Percentiles rank a stretch among this genome's conserved stretches.
phyloP scores from a whole-genome alignment of 2,888 invertebrate species.

The Drosophila sordidapex region DNA sequence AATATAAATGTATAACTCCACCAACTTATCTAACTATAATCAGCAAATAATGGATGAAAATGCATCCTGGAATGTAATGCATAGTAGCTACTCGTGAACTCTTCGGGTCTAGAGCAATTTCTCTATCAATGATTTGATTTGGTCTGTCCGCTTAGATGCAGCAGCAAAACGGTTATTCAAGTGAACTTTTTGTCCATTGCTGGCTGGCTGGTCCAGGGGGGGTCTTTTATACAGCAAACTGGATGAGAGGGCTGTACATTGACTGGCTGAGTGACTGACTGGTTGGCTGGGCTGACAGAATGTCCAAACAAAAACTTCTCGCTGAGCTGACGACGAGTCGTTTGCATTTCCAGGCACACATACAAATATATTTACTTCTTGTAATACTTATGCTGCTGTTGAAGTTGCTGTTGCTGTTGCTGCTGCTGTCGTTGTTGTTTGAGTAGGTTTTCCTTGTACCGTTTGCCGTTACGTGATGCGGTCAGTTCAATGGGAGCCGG shows the following conservation, averaged over 20 bases:
- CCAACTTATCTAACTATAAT: neutral
- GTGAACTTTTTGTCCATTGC: conserved; percentile 31
- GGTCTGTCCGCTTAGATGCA: conserved; percentile 12
- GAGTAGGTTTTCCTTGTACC: conserved; percentile 50
- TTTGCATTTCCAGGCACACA: conserved; percentile 31
- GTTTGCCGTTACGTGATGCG: conserved; percentile 74
- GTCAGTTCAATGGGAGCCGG: conserved; percentile 60
- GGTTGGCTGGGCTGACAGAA: conserved; percentile 56
- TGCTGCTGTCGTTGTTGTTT: conserved; percentile 24
- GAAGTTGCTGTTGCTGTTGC: neutral
- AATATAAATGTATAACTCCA: neutral
- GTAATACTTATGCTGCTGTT: conserved; percentile 16
- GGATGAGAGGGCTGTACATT: conserved; percentile 52
- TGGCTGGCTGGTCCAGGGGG: conserved; percentile 46
- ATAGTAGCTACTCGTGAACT: neutral
- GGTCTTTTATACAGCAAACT: conserved; percentile 42
- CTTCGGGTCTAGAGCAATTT: neutral
- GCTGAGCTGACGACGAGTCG: conserved; percentile 34
- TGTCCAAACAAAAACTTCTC: conserved; percentile 59
- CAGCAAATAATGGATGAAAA: neutral
- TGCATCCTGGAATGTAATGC: neutral
- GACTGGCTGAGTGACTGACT: conserved; percentile 25
- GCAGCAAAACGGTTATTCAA: conserved; percentile 33
- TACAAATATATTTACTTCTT: conserved; percentile 11
- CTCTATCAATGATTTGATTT: conserved; percentile 47